Conservation (phyloP, 2,113 vertebrate species). For the Vidua chalybeata region DNA sequence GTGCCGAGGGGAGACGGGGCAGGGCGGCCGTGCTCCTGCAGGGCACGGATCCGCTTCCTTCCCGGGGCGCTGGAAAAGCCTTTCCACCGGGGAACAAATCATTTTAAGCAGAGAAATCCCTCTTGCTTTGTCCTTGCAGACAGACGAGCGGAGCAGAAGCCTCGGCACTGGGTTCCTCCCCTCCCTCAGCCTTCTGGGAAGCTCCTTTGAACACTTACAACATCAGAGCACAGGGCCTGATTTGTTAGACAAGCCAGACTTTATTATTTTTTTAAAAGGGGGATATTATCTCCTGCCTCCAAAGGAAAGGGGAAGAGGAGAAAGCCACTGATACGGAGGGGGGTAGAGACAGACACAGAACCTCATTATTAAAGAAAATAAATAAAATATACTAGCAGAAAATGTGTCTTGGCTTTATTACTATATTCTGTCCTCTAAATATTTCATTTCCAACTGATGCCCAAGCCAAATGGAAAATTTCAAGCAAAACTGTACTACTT, state of each 20-base stretch:
- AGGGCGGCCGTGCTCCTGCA: accelerated
- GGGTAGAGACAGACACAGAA: conserved; percentile 58
- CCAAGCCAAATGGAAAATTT: conserved; percentile 79
- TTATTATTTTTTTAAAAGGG: conserved; percentile 67
- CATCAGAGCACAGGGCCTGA: conserved; percentile 38
- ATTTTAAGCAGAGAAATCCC: neutral
- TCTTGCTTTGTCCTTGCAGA: neutral
- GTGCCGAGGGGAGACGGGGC: neutral
- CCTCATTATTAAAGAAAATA: conserved; percentile 80
- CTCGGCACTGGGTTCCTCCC: neutral
- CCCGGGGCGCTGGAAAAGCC: neutral
- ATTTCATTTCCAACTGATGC: conserved; percentile 80
- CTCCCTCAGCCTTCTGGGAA: conserved; percentile 47
- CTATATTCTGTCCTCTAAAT: conserved; percentile 82
- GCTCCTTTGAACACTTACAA: conserved; percentile 58
- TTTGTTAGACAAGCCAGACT: conserved; percentile 65
- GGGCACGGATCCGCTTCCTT: accelerated
- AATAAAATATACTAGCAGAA: conserved; percentile 78
- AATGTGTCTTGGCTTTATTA: conserved; percentile 76
- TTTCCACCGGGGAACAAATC: neutral
- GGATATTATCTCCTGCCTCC: conserved; percentile 66
- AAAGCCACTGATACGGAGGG: conserved; percentile 10
- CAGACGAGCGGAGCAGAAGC: neutral
- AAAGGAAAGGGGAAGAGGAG: conserved; percentile 59
- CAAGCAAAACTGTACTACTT: conserved; percentile 79